Conservation (phyloP, 2,888 invertebrate species). For the Glyphotaelius pellucidus region DNA sequence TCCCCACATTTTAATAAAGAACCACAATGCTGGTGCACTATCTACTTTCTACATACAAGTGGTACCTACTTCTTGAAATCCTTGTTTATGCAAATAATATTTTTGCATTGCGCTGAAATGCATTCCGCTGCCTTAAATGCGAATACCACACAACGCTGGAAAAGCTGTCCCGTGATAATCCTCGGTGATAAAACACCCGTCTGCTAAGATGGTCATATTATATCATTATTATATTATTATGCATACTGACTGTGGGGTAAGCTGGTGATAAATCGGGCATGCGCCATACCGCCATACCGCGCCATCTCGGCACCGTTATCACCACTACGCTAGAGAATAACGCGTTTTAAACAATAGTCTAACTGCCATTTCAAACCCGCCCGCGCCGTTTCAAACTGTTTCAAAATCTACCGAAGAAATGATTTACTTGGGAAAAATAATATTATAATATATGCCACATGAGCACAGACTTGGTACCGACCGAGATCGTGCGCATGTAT, state of each 20-base stretch:
- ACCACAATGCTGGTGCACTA: too few species aligned
- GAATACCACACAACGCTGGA: neutral
- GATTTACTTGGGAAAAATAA: neutral
- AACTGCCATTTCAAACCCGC: constrained; percentile 3
- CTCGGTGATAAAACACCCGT: neutral
- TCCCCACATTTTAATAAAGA: too few species aligned
- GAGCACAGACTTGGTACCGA: neutral
- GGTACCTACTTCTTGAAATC: neutral
- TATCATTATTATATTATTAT: neutral
- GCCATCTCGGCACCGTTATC: neutral
- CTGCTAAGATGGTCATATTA: constrained; percentile 19
- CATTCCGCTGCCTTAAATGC: neutral
- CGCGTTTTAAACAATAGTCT: constrained; percentile 27
- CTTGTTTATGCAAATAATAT: neutral
- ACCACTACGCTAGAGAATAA: constrained; percentile 12
- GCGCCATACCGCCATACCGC: neutral
- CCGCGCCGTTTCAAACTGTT: neutral
- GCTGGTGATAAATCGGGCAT: neutral
- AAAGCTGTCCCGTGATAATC: neutral
- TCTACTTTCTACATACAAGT: too few species aligned
- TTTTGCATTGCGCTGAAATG: neutral
- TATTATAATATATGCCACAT: neutral
- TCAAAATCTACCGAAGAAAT: constrained; percentile 10
- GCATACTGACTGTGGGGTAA: neutral
- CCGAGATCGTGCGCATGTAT: neutral